A percentile compares a stretch with the other conserved stretches of the same genome.
These are phyloP conservation scores for Blastobasis adustella DNA, from an alignment of 2,888 invertebrate genomes.

Conservation along the genomic window DNA sequence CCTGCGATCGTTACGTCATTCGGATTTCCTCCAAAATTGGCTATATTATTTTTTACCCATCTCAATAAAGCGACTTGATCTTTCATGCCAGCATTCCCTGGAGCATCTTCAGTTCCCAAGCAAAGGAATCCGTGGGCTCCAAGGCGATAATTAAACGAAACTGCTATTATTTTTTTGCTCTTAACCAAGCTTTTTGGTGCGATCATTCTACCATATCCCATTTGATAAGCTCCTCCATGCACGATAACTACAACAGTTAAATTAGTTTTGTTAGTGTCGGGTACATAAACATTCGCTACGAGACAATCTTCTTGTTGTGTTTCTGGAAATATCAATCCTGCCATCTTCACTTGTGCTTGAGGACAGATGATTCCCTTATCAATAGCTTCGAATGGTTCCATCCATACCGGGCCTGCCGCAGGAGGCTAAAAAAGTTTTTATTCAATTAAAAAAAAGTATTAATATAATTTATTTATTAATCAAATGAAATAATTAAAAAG, in stretches of 20 bases:
- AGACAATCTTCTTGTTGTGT: conserved; percentile 11
- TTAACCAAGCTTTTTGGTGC: conserved; percentile 6
- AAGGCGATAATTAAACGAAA: conserved; percentile 19
- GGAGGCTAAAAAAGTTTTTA: conserved; percentile 34
- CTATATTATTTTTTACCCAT: conserved; percentile 18
- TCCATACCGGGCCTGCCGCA: conserved; percentile 28
- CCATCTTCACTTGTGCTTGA: conserved; percentile 12
- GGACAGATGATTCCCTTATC: conserved; percentile 25
- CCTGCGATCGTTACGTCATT: conserved; percentile 15
- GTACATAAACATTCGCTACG: conserved; percentile 5
- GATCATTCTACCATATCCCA: conserved; percentile 6
- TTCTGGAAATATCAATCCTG: conserved; percentile 16
- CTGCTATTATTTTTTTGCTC: conserved; percentile 13
- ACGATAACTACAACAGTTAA: conserved; percentile 14
- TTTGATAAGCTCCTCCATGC: conserved; percentile 14
- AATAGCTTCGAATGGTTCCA: conserved; percentile 22
- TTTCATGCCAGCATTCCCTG: conserved; percentile 21
- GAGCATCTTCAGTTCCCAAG: conserved; percentile 18
- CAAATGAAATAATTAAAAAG: too few relatives aligned
- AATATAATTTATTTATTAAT: too few relatives aligned
- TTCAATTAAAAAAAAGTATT: too few relatives aligned
- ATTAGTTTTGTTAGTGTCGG: conserved; percentile 10
- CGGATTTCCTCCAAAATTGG: conserved; percentile 17
- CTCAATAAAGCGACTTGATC: conserved; percentile 15
- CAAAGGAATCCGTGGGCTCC: conserved; percentile 18